Conservation (phyloP, 2,113 vertebrate genomes). For the Proterorhinus semilunaris region DNA sequence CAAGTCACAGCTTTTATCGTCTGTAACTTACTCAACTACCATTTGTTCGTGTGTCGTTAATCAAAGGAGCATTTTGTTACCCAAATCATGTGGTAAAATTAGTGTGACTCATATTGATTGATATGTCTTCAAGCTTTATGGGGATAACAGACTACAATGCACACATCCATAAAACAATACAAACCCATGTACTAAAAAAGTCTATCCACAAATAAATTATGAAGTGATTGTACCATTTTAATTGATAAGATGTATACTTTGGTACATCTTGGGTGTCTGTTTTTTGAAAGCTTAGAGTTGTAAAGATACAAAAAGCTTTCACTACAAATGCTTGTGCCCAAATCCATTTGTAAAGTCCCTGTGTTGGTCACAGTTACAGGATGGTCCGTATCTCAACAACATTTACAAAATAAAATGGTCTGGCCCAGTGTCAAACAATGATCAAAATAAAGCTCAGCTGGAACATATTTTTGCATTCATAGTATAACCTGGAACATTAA, state of each 20-base stretch:
- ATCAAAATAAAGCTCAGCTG: constrained; percentile 14
- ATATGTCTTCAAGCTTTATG: background rate
- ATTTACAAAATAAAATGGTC: constrained; percentile 6
- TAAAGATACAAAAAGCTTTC: too few species aligned
- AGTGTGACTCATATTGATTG: too few species aligned
- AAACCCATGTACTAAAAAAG: background rate
- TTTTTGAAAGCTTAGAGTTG: background rate
- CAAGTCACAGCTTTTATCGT: background rate
- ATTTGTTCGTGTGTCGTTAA: too few species aligned
- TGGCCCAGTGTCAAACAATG: constrained; percentile 12
- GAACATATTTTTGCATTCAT: constrained; percentile 27
- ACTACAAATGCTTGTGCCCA: too few species aligned
- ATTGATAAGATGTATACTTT: constrained; percentile 18
- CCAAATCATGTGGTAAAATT: too few species aligned
- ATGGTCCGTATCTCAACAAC: background rate
- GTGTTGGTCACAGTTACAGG: constrained; percentile 21
- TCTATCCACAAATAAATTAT: background rate
- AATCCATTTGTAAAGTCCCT: background rate
- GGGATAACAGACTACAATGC: background rate
- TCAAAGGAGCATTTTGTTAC: too few species aligned
- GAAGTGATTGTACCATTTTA: constrained; percentile 33
- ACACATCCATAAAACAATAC: background rate
- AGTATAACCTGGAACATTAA: constrained; percentile 18
- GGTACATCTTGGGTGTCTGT: background rate
- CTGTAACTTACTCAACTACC: too few species aligned